Conservation (phyloP, 2,113 vertebrate species). For the Chauna torquata region DNA sequence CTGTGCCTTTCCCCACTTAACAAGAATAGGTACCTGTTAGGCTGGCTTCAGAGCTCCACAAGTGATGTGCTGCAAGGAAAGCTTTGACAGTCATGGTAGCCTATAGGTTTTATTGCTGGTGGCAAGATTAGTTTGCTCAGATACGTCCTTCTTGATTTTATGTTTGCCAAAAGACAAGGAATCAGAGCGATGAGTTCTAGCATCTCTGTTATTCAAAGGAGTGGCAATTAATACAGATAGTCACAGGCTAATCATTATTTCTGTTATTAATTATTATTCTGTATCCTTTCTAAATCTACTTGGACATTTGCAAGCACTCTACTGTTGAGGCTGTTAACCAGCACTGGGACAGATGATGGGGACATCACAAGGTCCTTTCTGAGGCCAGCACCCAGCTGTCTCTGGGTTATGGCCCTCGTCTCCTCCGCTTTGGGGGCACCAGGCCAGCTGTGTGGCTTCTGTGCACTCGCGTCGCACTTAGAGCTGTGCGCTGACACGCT, state of each 20-base stretch:
- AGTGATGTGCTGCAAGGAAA: background rate
- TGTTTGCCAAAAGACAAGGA: background rate
- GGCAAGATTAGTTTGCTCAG: background rate
- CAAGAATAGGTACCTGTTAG: too few species aligned
- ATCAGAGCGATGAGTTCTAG: background rate
- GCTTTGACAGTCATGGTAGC: background rate
- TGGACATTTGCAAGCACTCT: background rate
- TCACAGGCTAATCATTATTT: background rate
- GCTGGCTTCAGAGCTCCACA: background rate
- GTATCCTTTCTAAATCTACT: background rate
- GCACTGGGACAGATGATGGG: background rate
- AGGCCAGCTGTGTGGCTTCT: background rate
- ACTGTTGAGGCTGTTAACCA: background rate
- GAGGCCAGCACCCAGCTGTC: background rate
- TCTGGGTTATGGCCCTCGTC: too few species aligned
- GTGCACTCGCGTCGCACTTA: fast-evolving
- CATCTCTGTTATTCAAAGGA: background rate
- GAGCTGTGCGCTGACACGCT: fast-evolving
- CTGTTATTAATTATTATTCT: background rate
- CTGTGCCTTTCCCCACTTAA: background rate
- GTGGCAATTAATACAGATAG: background rate
- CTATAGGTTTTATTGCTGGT: background rate
- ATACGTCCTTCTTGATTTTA: background rate
- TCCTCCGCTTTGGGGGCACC: background rate
- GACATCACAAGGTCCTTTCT: background rate